Conservation (phyloP, 2,113 vertebrate species). For the Nansenia antarctica region DNA sequence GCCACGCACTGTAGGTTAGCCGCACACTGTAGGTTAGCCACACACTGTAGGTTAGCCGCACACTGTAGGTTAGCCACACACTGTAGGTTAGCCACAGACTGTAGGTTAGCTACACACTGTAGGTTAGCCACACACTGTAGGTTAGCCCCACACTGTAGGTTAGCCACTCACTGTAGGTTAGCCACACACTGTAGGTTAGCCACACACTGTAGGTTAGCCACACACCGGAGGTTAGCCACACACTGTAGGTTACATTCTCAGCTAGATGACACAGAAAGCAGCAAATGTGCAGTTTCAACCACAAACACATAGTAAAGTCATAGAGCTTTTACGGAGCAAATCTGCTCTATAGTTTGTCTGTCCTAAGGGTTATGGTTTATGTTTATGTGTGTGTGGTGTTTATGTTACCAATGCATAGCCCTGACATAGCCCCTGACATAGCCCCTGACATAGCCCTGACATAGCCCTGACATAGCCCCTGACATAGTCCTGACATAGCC, state of each 20-base stretch:
- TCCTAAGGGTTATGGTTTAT: constrained; percentile 25
- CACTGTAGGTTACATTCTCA: constrained; percentile 56
- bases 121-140: constrained; percentile 58
- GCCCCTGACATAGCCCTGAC: too few species aligned
- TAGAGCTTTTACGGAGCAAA: constrained; percentile 42
- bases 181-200: constrained; percentile 57
- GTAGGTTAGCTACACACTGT: too few species aligned
- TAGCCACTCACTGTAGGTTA: too few species aligned
- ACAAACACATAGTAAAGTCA: constrained; percentile 47
- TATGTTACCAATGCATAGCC: not conserved
- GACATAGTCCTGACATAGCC: too few species aligned
- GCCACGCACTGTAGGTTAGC: constrained; percentile 58
- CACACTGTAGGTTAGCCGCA: constrained; percentile 59
- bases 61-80: constrained; percentile 59
- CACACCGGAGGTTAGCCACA: too few species aligned
- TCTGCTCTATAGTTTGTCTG: constrained; percentile 18
- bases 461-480: too few species aligned
- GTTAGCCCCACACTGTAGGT: constrained; percentile 56
- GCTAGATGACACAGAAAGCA: constrained; percentile 50
- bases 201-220: constrained; percentile 60
- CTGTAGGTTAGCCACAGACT: constrained; percentile 57
- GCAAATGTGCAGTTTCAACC: constrained; percentile 58
- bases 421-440: not conserved
- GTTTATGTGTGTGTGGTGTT: too few species aligned
- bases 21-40: too few species aligned